Evolutionary conservation across 2,888 invertebrate genomes (phyloP).

Genomic region (Phalera bucephala): DNA sequence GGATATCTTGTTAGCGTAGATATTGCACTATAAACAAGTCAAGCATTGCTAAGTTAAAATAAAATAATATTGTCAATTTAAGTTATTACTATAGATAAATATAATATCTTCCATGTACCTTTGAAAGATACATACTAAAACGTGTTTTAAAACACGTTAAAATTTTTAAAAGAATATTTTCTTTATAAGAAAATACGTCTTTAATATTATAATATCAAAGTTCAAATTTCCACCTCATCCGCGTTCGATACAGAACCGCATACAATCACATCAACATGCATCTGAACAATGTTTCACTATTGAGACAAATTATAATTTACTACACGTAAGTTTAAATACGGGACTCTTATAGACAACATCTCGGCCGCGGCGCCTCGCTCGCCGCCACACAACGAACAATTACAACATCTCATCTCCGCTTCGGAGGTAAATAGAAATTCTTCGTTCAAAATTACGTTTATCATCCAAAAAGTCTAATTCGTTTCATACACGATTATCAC

Average conservation of each 20-base stretch:
- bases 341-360: conserved; percentile 1
- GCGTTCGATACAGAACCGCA: not conserved
- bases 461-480: conserved; percentile 31
- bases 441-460: conserved; percentile 24
- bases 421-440: conserved; percentile 26
- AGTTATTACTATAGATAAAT: too few species aligned
- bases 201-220: too few species aligned
- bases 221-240: not conserved
- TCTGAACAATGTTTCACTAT: conserved; percentile 1
- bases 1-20: too few species aligned
- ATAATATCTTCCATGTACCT: too few species aligned
- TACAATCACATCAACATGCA: not conserved
- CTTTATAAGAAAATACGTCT: too few species aligned
- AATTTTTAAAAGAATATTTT: too few species aligned
- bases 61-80: too few species aligned
- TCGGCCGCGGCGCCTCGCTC: too few species aligned
- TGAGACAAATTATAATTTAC: conserved; percentile 2
- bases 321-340: conserved; percentile 2
- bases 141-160: too few species aligned
- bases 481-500: conserved; percentile 36
- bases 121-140: too few species aligned
- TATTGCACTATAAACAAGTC: too few species aligned
- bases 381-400: not conserved
- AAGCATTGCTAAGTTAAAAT: too few species aligned
- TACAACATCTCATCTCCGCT: conserved; percentile 19